These are phyloP conservation scores for Ormyrus thymus DNA, from an alignment of 2,888 invertebrate genomes.

Conservation along the genomic window DNA sequence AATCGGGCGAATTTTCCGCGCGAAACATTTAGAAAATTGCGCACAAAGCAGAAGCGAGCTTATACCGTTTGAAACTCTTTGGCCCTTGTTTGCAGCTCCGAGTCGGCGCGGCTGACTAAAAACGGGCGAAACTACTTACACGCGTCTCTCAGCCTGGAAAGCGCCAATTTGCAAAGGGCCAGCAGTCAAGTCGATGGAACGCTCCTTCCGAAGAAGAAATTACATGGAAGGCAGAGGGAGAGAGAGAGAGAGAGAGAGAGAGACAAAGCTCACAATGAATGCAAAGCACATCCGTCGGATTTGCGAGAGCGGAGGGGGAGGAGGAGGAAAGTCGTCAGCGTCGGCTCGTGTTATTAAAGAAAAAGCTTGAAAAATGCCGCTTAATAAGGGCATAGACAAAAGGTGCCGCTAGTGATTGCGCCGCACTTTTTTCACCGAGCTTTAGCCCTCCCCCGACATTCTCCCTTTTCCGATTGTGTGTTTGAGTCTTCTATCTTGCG, in stretches of 20 bases:
- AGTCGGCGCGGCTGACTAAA: neutral
- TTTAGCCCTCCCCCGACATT: neutral
- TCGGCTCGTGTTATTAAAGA: conserved; percentile 63
- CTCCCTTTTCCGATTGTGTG: neutral
- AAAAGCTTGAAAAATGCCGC: conserved; percentile 64
- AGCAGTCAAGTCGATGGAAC: neutral
- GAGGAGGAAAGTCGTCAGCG: conserved; percentile 31
- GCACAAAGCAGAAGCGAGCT: neutral
- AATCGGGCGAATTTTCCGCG: too few species aligned
- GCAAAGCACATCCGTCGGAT: conserved; percentile 30
- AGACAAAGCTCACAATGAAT: neutral
- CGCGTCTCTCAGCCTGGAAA: neutral
- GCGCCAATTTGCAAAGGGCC: conserved; percentile 33
- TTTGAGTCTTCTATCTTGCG: neutral
- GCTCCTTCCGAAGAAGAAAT: neutral
- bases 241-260: neutral
- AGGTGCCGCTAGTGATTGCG: conserved; percentile 62
- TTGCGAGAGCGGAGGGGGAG: neutral
- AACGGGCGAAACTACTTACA: conserved; percentile 16
- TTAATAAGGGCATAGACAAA: conserved; percentile 64
- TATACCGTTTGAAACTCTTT: conserved; percentile 1
- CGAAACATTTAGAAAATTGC: too few species aligned
- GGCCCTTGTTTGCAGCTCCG: conserved; percentile 1
- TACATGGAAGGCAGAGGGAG: neutral
- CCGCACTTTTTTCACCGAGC: conserved; percentile 27